Evolutionary conservation across 2,113 vertebrate species (phyloP), one percentile per base, ranked within the genome.

Genomic region (Ploceus nigricollis): DNA sequence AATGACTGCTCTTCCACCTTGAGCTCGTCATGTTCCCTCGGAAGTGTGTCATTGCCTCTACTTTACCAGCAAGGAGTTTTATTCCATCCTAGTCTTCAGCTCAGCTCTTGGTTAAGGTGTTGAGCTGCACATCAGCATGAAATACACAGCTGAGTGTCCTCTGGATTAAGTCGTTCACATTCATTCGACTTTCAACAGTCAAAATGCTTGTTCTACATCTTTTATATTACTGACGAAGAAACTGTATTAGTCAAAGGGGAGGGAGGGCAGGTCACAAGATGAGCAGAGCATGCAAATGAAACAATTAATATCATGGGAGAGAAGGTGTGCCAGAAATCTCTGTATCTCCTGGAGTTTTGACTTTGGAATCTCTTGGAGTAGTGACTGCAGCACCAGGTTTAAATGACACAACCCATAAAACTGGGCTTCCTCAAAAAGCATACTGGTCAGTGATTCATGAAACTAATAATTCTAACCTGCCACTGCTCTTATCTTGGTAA

Each of bases 151-250:
- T 31, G 66, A 91, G 79, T 22, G 92, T 95, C 90, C 79, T 69
- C 87, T 58, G 58, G 76, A 93, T 93, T 80, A 51, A 80, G 88
- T 31, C 2, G 14, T 89, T 96, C 90, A 96, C 94, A 95, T 97
- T 94, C 82, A 96, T 73, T 93, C 92, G 91, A 96, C 94, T 97
- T 96, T 94, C 91, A 95, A 33, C 91, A 83, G 93, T 83, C 92
- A 97, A 93, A 96, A 93, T 73, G 84, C 92, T 95, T 95, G 93
- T 90, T 95, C 87, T 94, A 96, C 94, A 96, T 88, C 93, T 96
- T 95, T 90, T 92, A 70, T 90, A 83, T 72, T 91, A 92, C 93
- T 77, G 82, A 81, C 1, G 0, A 92, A 88, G 90, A 94, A 88
- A 92, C 82, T 86, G 0, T 63, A 83, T 81, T 91, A 96, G 79